A percentile compares a stretch with the other conserved stretches of the same genome.
These are phyloP conservation scores for Phrynocephalus vlangalii DNA, from an alignment of 2,797 vertebrate genomes.

Conservation along the genomic window DNA sequence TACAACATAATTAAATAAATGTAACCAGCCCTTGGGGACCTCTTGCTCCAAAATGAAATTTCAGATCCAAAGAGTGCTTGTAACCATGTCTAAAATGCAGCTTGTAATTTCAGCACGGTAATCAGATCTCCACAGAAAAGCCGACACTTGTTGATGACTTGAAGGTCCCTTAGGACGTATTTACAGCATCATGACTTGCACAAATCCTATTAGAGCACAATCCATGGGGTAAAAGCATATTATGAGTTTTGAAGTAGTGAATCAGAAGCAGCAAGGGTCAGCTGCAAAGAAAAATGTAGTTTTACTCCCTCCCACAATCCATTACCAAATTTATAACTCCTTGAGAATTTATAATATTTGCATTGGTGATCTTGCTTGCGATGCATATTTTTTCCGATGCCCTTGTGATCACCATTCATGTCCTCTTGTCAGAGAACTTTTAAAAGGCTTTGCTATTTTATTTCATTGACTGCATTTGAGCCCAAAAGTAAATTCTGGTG, in stretches of 20 bases:
- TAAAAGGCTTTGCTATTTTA: background rate
- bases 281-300: background rate
- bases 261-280: constrained; percentile 24
- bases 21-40: constrained; percentile 77
- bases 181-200: constrained; percentile 58
- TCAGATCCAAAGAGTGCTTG: constrained; percentile 71
- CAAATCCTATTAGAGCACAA: constrained; percentile 63
- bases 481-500: background rate
- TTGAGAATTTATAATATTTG: background rate
- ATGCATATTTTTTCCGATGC: background rate
- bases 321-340: background rate
- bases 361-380: background rate
- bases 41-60: constrained; percentile 79
- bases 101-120: constrained; percentile 75
- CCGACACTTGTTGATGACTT: constrained; percentile 65
- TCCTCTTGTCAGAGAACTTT: background rate
- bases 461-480: background rate
- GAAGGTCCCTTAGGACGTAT: constrained; percentile 59
- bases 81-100: constrained; percentile 71
- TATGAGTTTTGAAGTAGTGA: constrained; percentile 27
- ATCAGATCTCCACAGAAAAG: constrained; percentile 75
- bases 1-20: constrained; percentile 81
- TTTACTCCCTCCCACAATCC: background rate
- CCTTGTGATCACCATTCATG: background rate
- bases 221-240: constrained; percentile 39